Evolutionary conservation across 2,113 vertebrate species (phyloP).

Genomic region (Rhabdornis inornatus): DNA sequence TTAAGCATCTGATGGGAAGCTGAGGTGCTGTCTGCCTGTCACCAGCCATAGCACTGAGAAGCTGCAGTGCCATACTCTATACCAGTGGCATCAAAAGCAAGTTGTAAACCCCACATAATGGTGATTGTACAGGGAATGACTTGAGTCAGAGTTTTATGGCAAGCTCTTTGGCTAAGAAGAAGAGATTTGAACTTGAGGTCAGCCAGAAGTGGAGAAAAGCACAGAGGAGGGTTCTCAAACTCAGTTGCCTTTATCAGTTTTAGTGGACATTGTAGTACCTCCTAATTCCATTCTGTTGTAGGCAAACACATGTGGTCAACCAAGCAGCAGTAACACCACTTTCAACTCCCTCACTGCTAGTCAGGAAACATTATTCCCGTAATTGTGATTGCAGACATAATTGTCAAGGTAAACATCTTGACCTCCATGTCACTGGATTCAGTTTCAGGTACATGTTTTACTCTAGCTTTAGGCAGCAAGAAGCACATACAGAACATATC

Average conservation of each 20-base stretch:
- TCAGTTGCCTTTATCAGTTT: background rate
- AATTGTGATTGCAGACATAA: background rate
- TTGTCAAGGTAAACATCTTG: background rate
- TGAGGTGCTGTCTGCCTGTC: background rate
- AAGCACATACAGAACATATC: background rate
- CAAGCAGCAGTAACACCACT: background rate
- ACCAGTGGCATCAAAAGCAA: background rate
- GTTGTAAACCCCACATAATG: background rate
- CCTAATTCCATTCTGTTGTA: background rate
- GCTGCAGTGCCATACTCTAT: background rate
- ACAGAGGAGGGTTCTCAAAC: background rate
- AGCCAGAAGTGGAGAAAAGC: background rate
- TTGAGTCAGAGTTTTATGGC: background rate
- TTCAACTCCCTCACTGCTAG: background rate
- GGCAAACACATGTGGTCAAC: accelerated
- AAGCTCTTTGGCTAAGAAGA: background rate
- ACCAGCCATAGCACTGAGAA: background rate
- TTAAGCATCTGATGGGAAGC: background rate
- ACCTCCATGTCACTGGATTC: background rate
- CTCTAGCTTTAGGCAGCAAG: background rate
- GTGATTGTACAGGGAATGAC: background rate
- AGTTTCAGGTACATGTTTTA: background rate
- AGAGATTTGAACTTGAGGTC: background rate
- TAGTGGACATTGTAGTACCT: background rate
- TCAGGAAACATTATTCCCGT: background rate